These are phyloP conservation scores for Limnephilus lunatus DNA, from an alignment of 2,888 invertebrate species.

Conservation along the genomic window DNA sequence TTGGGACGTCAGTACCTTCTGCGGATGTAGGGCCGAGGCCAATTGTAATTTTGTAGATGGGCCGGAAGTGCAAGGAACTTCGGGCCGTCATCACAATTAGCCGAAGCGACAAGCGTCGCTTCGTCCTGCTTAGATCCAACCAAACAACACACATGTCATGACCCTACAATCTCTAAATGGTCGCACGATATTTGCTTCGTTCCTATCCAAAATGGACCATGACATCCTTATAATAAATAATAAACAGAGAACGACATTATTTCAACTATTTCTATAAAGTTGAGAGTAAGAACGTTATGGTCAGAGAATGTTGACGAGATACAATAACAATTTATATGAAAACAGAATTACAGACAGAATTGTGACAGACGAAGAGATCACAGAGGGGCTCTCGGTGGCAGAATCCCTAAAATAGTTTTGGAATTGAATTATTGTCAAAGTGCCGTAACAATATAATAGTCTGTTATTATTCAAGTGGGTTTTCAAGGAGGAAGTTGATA, in stretches of 20 bases:
- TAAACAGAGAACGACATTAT: background rate
- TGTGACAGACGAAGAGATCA: too few relatives aligned
- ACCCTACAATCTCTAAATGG: constrained; percentile 23
- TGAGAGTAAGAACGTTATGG: background rate
- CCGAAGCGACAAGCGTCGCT: constrained; percentile 19
- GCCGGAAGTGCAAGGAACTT: constrained; percentile 65
- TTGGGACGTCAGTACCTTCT: constrained; percentile 13
- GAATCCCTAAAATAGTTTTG: background rate
- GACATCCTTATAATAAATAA: background rate
- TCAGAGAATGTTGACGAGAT: background rate
- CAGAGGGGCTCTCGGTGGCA: too few relatives aligned
- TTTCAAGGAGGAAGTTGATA: constrained; percentile 21
- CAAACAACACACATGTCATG: constrained; percentile 30
- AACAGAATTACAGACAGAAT: background rate
- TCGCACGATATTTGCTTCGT: background rate
- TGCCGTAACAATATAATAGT: constrained; percentile 7
- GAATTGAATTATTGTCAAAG: background rate
- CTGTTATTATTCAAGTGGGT: background rate
- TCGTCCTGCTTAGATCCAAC: constrained; percentile 50
- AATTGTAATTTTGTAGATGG: constrained; percentile 41
- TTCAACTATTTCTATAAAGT: background rate
- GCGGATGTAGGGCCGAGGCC: constrained; percentile 47
- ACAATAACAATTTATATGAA: background rate
- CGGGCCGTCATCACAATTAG: constrained; percentile 48
- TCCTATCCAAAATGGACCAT: background rate